phyloP scores from a whole-genome alignment of 2,888 invertebrate species.

The Drosophila yooni region DNA sequence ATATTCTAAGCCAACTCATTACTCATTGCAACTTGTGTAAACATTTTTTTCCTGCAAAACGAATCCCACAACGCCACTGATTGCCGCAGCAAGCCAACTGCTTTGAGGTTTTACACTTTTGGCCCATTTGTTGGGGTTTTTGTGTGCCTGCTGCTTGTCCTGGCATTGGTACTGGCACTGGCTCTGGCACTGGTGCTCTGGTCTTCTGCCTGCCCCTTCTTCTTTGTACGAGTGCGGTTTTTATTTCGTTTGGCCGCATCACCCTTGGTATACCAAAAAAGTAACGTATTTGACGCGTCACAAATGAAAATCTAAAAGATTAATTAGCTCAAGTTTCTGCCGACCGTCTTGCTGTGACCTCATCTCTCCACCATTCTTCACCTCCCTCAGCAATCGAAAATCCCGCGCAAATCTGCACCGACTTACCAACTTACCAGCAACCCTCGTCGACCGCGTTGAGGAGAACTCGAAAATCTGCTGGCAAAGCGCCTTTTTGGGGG shows the following conservation, averaged over 20 bases:
- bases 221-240: slow-evolving; percentile 61
- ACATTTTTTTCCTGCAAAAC: slow-evolving; percentile 32
- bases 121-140: slow-evolving; percentile 65
- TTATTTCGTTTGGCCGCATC: slow-evolving; percentile 69
- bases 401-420: slow-evolving; percentile 64
- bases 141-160: slow-evolving; percentile 14
- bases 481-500: slow-evolving; percentile 63
- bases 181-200: slow-evolving; percentile 9
- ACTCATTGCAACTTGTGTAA: slow-evolving; percentile 61
- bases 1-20: slow-evolving; percentile 65
- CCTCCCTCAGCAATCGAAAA: slow-evolving; percentile 39
- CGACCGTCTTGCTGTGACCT: slow-evolving; percentile 22
- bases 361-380: slow-evolving; percentile 4
- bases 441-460: slow-evolving; percentile 4
- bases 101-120: slow-evolving; percentile 75
- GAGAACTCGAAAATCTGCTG: slow-evolving; percentile 70
- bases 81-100: slow-evolving; percentile 49
- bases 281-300: slow-evolving; percentile 78
- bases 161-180: slow-evolving; percentile 17
- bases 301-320: slow-evolving; percentile 80
- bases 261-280: slow-evolving; percentile 69
- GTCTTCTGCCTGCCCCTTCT: slow-evolving; percentile 11
- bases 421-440: slow-evolving; percentile 57
- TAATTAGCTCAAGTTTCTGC: slow-evolving; percentile 78
- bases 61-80: slow-evolving; percentile 63